Percentiles rank a stretch among this genome's conserved stretches.
phyloP scores from a whole-genome alignment of 2,888 invertebrate genomes.

The Cryptus armator region DNA sequence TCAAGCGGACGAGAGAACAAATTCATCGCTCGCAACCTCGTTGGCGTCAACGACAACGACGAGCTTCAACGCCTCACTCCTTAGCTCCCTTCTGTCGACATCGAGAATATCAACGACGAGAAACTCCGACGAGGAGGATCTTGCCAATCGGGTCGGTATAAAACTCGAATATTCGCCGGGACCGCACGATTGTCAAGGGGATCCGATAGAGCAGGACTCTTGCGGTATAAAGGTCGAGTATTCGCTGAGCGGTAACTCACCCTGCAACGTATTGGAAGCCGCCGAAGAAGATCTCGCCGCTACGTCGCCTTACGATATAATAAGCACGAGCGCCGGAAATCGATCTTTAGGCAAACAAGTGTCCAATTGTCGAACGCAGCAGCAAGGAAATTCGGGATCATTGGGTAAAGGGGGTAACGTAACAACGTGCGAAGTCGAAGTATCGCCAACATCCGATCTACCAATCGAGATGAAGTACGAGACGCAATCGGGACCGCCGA shows the following conservation, averaged over 20 bases:
- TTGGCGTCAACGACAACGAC: conserved; percentile 64
- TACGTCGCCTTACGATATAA: conserved; percentile 80
- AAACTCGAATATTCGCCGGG: conserved; percentile 75
- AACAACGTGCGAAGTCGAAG: conserved; percentile 67
- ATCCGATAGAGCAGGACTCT: conserved; percentile 64
- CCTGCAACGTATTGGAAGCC: conserved; percentile 76
- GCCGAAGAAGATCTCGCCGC: conserved; percentile 75
- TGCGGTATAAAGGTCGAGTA: conserved; percentile 77
- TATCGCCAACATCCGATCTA: conserved; percentile 75
- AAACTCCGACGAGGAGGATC: conserved; percentile 70
- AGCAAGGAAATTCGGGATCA: conserved; percentile 40
- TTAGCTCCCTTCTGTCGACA: conserved; percentile 78
- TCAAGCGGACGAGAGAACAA: conserved; percentile 68
- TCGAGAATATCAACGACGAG: conserved; percentile 73
- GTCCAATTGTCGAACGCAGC: conserved; percentile 47
- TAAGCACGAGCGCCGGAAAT: conserved; percentile 70
- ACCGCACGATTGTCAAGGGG: conserved; percentile 50
- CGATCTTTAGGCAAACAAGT: conserved; percentile 67
- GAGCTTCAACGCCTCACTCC: conserved; percentile 74
- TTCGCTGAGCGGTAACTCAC: conserved; percentile 68
- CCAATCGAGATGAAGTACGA: conserved; percentile 84
- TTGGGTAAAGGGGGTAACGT: conserved; percentile 65
- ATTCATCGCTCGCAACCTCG: conserved; percentile 42
- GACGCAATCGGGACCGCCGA: conserved; percentile 80
- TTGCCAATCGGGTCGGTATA: conserved; percentile 61